Evolutionary conservation across 2,797 vertebrate genomes (phyloP).

Genomic region (Sciurus carolinensis): DNA sequence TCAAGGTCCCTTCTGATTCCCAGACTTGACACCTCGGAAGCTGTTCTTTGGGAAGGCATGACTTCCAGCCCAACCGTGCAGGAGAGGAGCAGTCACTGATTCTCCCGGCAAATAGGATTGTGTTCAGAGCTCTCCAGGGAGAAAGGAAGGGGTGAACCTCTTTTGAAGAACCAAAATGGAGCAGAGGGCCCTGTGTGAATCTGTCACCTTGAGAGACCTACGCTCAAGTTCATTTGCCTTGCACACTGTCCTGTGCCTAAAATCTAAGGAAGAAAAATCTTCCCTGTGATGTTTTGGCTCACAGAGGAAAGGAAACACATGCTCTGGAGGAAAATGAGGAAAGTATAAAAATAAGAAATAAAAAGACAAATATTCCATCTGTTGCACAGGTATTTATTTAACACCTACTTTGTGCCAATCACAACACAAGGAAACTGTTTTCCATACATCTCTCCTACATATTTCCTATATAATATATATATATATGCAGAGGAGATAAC

Average conservation of each 20-base stretch:
- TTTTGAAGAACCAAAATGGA: neutral
- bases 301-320: neutral
- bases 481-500: neutral
- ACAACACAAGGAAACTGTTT: neutral
- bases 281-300: neutral
- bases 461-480: no score
- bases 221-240: neutral
- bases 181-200: neutral
- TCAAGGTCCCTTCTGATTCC: neutral
- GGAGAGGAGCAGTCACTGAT: neutral
- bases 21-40: neutral
- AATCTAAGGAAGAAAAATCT: neutral
- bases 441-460: neutral
- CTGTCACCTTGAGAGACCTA: neutral
- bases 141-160: neutral
- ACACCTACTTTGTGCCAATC: neutral
- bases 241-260: neutral
- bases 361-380: neutral
- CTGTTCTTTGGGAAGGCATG: neutral
- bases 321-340: neutral
- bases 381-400: neutral
- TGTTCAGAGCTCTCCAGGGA: conserved; percentile 13
- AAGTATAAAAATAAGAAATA: neutral
- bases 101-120: conserved; percentile 32
- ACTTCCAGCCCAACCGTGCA: neutral